phyloP scores from a whole-genome alignment of 2,797 vertebrate species.

The Corythornis leucogaster region DNA sequence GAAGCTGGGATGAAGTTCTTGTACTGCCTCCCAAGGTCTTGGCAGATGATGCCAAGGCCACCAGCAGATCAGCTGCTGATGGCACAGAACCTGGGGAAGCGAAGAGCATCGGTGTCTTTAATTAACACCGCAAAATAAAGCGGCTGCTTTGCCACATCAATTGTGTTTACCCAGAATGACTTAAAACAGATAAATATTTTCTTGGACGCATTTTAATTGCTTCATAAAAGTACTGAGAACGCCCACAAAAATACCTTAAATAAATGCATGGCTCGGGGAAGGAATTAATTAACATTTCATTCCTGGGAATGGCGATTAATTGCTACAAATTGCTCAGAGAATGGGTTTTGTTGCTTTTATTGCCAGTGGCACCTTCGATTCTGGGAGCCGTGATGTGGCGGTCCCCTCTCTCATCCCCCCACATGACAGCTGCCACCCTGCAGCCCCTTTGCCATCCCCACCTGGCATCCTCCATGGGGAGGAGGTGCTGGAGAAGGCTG shows the following conservation, averaged over 20 bases:
- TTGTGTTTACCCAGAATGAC: constrained; percentile 66
- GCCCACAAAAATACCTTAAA: constrained; percentile 60
- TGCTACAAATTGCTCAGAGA: constrained; percentile 60
- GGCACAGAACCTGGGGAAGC: neutral
- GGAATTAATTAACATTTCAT: constrained; percentile 73
- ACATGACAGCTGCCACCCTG: neutral
- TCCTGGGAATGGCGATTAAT: constrained; percentile 65
- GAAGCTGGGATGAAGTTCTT: neutral
- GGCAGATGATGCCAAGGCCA: neutral
- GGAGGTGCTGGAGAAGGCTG: neutral
- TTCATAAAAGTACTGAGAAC: constrained; percentile 71
- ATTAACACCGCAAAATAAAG: constrained; percentile 75
- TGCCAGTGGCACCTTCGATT: constrained; percentile 13
- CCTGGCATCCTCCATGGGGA: accelerated
- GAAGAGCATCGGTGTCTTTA: constrained; percentile 40
- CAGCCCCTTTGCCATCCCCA: neutral
- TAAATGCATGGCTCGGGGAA: constrained; percentile 56
- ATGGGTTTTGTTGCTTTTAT: constrained; percentile 43
- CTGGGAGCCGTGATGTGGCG: neutral
- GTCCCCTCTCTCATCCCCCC: neutral
- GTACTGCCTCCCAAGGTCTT: neutral
- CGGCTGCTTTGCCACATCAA: constrained; percentile 65
- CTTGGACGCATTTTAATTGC: constrained; percentile 75
- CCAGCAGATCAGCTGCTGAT: neutral
- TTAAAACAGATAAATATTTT: constrained; percentile 81